Evolutionary conservation across 2,113 vertebrate species (phyloP), one percentile per base, ranked within the genome.

Genomic region (Circaetus cinerascens): DNA sequence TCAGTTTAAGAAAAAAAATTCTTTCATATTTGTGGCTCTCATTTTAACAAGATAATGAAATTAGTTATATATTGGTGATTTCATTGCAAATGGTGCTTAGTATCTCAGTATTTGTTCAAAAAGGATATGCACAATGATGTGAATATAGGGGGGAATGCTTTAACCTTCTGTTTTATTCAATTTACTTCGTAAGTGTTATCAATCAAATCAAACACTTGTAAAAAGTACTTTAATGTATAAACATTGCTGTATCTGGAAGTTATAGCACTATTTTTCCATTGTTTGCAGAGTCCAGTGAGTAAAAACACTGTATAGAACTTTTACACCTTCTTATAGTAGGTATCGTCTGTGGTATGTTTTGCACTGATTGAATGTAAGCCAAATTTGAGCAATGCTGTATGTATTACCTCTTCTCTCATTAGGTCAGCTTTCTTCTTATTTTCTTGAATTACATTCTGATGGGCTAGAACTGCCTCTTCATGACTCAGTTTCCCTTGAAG

Each of bases 401-500:
- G 29, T 59, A 76, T 93, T 96, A 99, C 99, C 99, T 99, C 98
- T 89, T 99, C 98, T 96, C 98, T 99, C 94, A 98, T 98, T 43
- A 96, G 95, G 60, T 96, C 90, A 15, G 98, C 99, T 75, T 96
- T 98, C 96, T 97, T 98, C 94, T 98, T 98, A 69, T 99, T 99
- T 80, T 98, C 97, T 68, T 98, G 98, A 53, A 92, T 86, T 36
- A 98, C 81, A 22, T 96, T 98, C 45, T 98, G 98, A 77, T 95
- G 98, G 12, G 99, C 98, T 93, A 99, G 94, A 41, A 97, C 88
- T 9, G 98, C 99, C 91, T 99, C 98, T 93, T 99, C 98, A 3
- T 98, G 96, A 94, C 98, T 99, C 57, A 99, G 98, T 85, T 98
- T 98, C 25, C 98, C 98, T 89, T 98, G 98, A 69, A 99, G 97